Conservation (phyloP, 64 coral and sea anemone species). For the Montipora foliosa region DNA sequence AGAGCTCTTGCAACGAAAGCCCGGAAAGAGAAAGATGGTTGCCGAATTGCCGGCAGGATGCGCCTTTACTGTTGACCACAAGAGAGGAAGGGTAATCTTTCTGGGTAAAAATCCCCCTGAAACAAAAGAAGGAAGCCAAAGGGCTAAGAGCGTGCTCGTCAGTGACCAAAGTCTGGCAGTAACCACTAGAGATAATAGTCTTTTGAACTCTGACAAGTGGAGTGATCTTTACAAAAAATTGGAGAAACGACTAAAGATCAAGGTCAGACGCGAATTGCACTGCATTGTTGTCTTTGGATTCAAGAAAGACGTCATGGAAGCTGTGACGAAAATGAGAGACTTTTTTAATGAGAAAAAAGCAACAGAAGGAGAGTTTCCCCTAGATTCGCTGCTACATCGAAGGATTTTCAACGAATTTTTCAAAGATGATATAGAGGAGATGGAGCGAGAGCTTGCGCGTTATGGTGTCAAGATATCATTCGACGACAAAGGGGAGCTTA, state of each 20-base stretch:
- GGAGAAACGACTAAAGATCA: conserved; percentile 5
- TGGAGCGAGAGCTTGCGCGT: not conserved
- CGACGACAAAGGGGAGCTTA: not conserved
- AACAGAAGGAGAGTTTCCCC: conserved; percentile 24
- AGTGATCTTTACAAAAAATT: conserved; percentile 17
- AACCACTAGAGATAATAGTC: not conserved
- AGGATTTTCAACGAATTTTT: conserved; percentile 24
- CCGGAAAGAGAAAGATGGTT: conserved; percentile 19
- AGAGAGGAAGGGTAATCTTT: not conserved
- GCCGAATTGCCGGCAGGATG: conserved; percentile 10
- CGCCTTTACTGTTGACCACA: conserved; percentile 19
- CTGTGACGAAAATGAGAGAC: conserved; percentile 37
- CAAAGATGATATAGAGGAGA: not conserved
- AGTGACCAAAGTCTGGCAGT: not conserved
- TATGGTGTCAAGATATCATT: conserved; percentile 23
- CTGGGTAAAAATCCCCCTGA: not conserved
- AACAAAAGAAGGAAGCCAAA: conserved; percentile 3
- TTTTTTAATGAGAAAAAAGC: conserved; percentile 44
- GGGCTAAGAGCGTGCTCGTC: not conserved
- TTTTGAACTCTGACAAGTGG: conserved; percentile 5
- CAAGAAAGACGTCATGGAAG: conserved; percentile 15
- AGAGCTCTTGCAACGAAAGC: conserved; percentile 10
- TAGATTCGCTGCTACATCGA: conserved; percentile 15
- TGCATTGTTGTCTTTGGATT: conserved; percentile 41
- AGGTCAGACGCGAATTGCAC: not conserved